Percentiles rank a stretch among this genome's conserved stretches.
These are phyloP conservation scores for Aricia agestis DNA, from an alignment of 1,140 invertebrate species.

Conservation along the genomic window DNA sequence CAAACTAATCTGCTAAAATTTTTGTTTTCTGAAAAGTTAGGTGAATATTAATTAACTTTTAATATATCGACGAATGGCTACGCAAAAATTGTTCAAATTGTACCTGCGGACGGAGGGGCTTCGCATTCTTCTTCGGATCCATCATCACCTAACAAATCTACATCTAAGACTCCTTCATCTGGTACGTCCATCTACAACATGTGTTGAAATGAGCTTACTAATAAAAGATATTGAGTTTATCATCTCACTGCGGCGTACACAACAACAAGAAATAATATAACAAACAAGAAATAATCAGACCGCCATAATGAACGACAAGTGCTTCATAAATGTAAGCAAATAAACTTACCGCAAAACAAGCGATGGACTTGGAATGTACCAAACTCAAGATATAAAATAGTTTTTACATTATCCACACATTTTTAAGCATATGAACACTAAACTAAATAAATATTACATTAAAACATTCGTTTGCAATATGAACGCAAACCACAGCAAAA, in stretches of 20 bases:
- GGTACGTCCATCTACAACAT: slow-evolving; percentile 66
- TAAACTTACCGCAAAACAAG: slow-evolving; percentile 65
- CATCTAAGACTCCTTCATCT: slow-evolving; percentile 68
- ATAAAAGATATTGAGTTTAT: not conserved
- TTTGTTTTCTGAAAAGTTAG: too few species aligned
- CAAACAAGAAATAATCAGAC: slow-evolving; percentile 53
- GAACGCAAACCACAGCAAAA: slow-evolving; percentile 34
- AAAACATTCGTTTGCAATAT: slow-evolving; percentile 41
- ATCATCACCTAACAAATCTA: slow-evolving; percentile 69
- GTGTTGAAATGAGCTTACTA: slow-evolving; percentile 30
- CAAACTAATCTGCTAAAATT: too few species aligned
- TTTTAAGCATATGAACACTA: slow-evolving; percentile 32
- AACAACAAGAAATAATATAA: slow-evolving; percentile 11
- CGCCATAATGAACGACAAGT: slow-evolving; percentile 73
- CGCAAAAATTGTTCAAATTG: slow-evolving; percentile 18
- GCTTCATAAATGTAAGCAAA: slow-evolving; percentile 42
- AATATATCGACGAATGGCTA: not conserved
- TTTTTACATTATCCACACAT: slow-evolving; percentile 35
- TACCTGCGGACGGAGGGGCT: slow-evolving; percentile 71
- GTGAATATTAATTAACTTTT: too few species aligned
- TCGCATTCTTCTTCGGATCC: slow-evolving; percentile 72
- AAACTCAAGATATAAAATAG: slow-evolving; percentile 45
- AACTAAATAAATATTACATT: slow-evolving; percentile 37
- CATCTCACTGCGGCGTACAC: too few species aligned
- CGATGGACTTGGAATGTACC: slow-evolving; percentile 56